These are phyloP conservation scores for Melanotaenia pygmaea DNA, from an alignment of 2,797 vertebrate species.

Conservation along the genomic window DNA sequence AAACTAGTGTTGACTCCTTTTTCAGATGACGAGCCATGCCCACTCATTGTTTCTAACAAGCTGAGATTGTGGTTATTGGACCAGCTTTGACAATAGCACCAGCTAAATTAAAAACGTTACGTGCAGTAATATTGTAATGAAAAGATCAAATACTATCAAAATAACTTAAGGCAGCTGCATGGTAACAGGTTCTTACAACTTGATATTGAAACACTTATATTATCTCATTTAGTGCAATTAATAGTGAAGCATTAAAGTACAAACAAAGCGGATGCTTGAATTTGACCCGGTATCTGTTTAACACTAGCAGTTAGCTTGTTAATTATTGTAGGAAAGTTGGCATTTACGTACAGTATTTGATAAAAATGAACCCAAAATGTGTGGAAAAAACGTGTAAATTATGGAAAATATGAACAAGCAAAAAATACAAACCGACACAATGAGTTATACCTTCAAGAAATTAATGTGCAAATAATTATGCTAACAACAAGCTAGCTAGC, in stretches of 20 bases:
- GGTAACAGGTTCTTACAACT: slow-evolving; percentile 18
- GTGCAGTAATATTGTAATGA: slow-evolving; percentile 32
- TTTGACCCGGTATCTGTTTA: slow-evolving; percentile 30
- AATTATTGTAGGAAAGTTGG: slow-evolving; percentile 24
- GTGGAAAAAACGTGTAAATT: background rate
- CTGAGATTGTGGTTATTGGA: slow-evolving; percentile 49
- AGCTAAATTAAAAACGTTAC: slow-evolving; percentile 29
- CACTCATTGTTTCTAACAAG: slow-evolving; percentile 86
- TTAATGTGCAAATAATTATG: slow-evolving; percentile 72
- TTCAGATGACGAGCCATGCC: slow-evolving; percentile 87
- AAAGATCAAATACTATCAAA: slow-evolving; percentile 13
- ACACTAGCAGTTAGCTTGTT: slow-evolving; percentile 37
- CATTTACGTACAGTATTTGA: slow-evolving; percentile 18
- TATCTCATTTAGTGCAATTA: slow-evolving; percentile 26
- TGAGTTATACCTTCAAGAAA: slow-evolving; percentile 55
- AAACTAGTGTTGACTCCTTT: slow-evolving; percentile 88
- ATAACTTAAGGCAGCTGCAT: slow-evolving; percentile 62
- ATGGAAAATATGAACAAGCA: slow-evolving; percentile 5
- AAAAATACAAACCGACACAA: slow-evolving; percentile 42
- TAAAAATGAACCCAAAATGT: background rate
- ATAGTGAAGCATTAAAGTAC: slow-evolving; percentile 28
- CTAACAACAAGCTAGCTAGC: slow-evolving; percentile 76
- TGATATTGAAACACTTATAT: slow-evolving; percentile 25
- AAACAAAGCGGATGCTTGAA: slow-evolving; percentile 26
- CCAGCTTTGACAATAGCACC: slow-evolving; percentile 50